Percentiles rank a stretch among this genome's conserved stretches.
These are phyloP conservation scores for Thunnus thynnus DNA, from an alignment of 2,113 vertebrate species.

Conservation along the genomic window DNA sequence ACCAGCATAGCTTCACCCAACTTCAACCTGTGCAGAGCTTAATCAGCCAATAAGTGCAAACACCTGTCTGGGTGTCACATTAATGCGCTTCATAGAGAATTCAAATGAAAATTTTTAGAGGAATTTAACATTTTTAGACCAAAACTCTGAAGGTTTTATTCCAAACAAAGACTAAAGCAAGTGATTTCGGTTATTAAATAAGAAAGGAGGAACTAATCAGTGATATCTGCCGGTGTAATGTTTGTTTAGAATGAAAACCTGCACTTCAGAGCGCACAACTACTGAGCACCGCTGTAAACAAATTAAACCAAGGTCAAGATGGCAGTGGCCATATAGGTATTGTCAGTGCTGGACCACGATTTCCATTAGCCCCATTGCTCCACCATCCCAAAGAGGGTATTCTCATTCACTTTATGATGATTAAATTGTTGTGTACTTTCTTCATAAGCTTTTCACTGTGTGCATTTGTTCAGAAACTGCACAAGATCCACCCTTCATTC, in stretches of 20 bases:
- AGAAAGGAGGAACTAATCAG: not conserved
- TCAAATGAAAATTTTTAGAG: too few relatives aligned
- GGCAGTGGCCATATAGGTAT: not conserved
- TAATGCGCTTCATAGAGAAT: too few relatives aligned
- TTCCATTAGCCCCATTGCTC: not conserved
- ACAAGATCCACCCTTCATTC: not conserved
- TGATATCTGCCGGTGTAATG: not conserved
- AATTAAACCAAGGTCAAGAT: not conserved
- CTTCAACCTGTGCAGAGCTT: not conserved
- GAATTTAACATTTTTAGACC: not conserved
- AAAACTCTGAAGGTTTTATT: not conserved
- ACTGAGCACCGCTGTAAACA: not conserved
- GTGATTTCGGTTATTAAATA: not conserved
- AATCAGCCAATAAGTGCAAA: slow-evolving; percentile 6
- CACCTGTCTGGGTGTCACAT: not conserved
- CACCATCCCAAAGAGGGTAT: not conserved
- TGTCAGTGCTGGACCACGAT: not conserved
- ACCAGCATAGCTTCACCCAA: not conserved
- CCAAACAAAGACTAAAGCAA: not conserved
- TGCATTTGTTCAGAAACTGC: not conserved
- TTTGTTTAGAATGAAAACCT: not conserved
- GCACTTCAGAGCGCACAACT: not conserved
- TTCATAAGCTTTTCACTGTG: not conserved
- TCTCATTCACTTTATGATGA: not conserved
- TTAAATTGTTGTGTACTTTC: too few relatives aligned